phyloP scores from a whole-genome alignment of 2,888 invertebrate genomes.

The Helleia helle region DNA sequence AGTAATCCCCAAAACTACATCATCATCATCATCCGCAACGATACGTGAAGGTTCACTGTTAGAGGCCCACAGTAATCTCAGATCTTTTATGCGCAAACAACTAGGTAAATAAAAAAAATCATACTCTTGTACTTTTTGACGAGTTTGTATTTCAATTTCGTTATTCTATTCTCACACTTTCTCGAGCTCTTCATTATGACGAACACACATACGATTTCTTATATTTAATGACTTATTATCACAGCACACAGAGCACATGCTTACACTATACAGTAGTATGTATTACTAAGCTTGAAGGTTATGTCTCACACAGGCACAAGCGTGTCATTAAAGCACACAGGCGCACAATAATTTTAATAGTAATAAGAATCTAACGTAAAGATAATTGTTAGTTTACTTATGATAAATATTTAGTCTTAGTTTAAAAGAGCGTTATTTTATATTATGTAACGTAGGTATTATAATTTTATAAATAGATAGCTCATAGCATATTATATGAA shows the following conservation, averaged over 20 bases:
- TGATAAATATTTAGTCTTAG: no score
- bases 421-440: no score
- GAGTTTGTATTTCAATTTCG: constrained; percentile 57
- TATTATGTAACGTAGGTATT: no score
- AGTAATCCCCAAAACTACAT: no score
- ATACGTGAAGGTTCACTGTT: no score
- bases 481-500: no score
- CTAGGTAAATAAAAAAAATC: constrained; percentile 15
- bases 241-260: constrained; percentile 20
- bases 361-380: constrained; percentile 11
- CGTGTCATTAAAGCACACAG: constrained; percentile 10
- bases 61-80: no score
- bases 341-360: constrained; percentile 3
- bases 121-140: constrained; percentile 58
- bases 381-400: constrained; percentile 3
- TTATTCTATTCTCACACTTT: constrained; percentile 47
- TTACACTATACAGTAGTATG: constrained; percentile 21
- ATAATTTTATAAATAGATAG: no score
- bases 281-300: constrained; percentile 23
- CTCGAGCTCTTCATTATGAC: constrained; percentile 46
- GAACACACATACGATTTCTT: neutral
- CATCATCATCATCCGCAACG: no score
- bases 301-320: constrained; percentile 18
- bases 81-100: no score
- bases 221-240: neutral